A percentile compares a stretch with the other conserved stretches of the same genome.
Evolutionary conservation across 2,888 invertebrate species (phyloP).

Genomic region (Helobdella robusta): DNA sequence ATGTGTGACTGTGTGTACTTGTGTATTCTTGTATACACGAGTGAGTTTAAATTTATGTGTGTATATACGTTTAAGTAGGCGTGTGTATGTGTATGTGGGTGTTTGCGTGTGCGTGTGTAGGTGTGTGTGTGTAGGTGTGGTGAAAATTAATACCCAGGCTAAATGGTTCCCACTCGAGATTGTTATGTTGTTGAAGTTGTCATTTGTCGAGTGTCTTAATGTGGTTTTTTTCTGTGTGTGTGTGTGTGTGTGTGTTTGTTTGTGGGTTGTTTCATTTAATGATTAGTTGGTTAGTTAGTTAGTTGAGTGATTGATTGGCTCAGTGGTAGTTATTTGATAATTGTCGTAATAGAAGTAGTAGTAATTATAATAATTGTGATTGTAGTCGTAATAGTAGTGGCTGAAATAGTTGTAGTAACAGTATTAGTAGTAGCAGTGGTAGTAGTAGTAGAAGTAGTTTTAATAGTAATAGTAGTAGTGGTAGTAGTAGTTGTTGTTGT

Average conservation of each 20-base stretch:
- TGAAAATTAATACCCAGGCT: too few species aligned
- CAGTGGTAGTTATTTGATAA: background rate
- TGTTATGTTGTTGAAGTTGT: background rate
- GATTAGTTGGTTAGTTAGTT: too few species aligned
- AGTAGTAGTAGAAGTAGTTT: background rate
- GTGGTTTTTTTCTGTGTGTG: background rate
- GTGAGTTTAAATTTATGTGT: background rate
- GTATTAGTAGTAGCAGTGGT: background rate
- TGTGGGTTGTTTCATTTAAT: background rate
- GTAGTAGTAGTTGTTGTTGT: background rate
- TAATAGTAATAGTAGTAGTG: conserved; percentile 7
- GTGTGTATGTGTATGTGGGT: background rate
- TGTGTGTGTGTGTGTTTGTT: background rate
- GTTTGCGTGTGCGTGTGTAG: background rate
- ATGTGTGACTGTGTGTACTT: too few species aligned
- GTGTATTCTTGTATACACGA: too few species aligned
- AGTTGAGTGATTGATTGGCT: background rate
- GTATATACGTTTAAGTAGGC: background rate
- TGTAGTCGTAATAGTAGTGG: conserved; percentile 5
- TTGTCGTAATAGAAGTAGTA: background rate
- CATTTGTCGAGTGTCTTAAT: background rate
- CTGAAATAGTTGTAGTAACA: background rate
- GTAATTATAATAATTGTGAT: background rate
- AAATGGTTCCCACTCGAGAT: background rate
- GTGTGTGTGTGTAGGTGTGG: background rate